Conservation (phyloP, 2,888 invertebrate genomes). For the Lasioglossum vierecki region DNA sequence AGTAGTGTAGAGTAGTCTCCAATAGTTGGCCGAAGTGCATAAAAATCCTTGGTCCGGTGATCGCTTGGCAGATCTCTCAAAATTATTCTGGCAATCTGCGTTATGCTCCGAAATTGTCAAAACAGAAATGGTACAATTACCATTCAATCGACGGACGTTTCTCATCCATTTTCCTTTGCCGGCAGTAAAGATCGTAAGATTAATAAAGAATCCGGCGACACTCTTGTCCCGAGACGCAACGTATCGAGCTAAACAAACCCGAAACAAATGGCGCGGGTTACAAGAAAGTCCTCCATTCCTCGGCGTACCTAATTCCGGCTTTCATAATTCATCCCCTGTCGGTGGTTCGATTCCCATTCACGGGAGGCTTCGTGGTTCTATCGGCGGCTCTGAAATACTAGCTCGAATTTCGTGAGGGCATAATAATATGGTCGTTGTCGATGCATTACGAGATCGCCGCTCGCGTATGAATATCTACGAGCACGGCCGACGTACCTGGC, state of each 20-base stretch:
- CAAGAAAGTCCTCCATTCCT: neutral
- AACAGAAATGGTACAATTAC: neutral
- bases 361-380: conserved; percentile 14
- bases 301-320: conserved; percentile 15
- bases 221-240: neutral
- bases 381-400: conserved; percentile 37
- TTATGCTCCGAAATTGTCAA: neutral
- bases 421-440: conserved; percentile 48
- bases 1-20: neutral
- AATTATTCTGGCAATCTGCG: neutral
- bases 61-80: neutral
- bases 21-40: neutral
- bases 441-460: conserved; percentile 63
- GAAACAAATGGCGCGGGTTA: neutral
- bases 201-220: neutral
- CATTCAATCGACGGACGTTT: neutral
- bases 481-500: conserved; percentile 32
- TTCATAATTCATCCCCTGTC: conserved; percentile 38
- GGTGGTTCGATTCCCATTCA: conserved; percentile 51
- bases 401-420: conserved; percentile 41
- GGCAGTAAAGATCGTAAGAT: neutral
- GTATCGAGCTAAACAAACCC: neutral
- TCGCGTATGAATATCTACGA: conserved; percentile 69
- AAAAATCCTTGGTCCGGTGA: neutral
- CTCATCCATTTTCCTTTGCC: neutral